Percentiles rank a stretch among this genome's conserved stretches.
phyloP scores from a whole-genome alignment of 1,140 invertebrate species.

The Orius insidiosus region DNA sequence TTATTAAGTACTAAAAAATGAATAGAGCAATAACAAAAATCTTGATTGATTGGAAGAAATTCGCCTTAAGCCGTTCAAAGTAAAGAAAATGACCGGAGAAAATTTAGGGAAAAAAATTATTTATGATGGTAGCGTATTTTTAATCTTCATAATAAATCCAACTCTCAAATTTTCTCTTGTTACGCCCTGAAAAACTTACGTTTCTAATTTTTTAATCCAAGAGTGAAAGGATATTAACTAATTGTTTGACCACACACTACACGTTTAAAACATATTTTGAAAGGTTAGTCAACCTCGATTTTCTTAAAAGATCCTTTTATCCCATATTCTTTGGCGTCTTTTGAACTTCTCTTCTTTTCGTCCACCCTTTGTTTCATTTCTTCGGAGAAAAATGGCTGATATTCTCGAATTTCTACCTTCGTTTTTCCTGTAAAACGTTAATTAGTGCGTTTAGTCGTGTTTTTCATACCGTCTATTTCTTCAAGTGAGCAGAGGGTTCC shows the following conservation, averaged over 20 bases:
- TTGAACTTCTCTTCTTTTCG: slow-evolving; percentile 15
- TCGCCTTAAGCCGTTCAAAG: too few relatives aligned
- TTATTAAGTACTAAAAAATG: too few relatives aligned
- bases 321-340: slow-evolving; percentile 1
- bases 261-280: neutral
- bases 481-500: slow-evolving; percentile 12
- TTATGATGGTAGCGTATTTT: too few relatives aligned
- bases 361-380: slow-evolving; percentile 17
- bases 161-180: neutral
- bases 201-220: neutral
- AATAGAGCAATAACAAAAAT: too few relatives aligned
- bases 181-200: neutral
- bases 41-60: too few relatives aligned
- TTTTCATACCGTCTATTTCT: slow-evolving; percentile 15
- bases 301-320: slow-evolving; percentile 19
- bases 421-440: slow-evolving; percentile 13
- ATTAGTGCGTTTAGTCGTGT: neutral
- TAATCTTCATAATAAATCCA: too few relatives aligned
- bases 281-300: slow-evolving; percentile 15
- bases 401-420: slow-evolving; percentile 12
- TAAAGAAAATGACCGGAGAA: too few relatives aligned
- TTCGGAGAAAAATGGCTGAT: slow-evolving; percentile 15
- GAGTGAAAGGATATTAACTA: neutral
- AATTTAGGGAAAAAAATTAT: too few relatives aligned
- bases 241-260: neutral